phyloP scores from a whole-genome alignment of 1,140 invertebrate species.

The Drosophila arawakana region DNA sequence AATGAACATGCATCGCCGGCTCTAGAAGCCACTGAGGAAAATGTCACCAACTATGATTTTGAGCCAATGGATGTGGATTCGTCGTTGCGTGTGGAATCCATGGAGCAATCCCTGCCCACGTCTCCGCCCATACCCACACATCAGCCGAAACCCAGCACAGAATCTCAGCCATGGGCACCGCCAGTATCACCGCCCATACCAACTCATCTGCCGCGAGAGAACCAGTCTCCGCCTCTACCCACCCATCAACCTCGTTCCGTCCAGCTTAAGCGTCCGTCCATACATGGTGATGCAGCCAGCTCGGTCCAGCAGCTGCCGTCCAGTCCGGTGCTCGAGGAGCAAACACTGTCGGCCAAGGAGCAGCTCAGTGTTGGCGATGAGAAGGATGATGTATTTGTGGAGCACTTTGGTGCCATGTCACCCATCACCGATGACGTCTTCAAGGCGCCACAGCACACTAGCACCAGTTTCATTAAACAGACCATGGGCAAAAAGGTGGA shows the following conservation, averaged over 20 bases:
- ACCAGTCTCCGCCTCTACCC: conserved; percentile 16
- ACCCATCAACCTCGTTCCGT: no score
- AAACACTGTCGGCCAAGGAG: conserved; percentile 72
- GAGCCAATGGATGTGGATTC: conserved; percentile 72
- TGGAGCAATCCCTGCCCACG: neutral
- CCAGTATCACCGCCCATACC: conserved; percentile 25
- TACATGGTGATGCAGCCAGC: conserved; percentile 33
- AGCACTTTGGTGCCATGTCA: conserved; percentile 69
- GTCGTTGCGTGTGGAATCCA: conserved; percentile 29
- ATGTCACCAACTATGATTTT: conserved; percentile 19
- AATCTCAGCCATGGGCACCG: no score
- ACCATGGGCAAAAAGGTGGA: conserved; percentile 32
- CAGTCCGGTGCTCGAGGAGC: conserved; percentile 53
- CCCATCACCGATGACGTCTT: conserved; percentile 67
- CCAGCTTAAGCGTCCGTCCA: conserved; percentile 46
- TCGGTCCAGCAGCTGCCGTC: neutral
- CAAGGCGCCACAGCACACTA: conserved; percentile 58
- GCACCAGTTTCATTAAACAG: conserved; percentile 43
- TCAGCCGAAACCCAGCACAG: neutral
- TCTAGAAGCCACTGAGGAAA: conserved; percentile 59
- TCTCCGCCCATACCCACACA: conserved; percentile 25
- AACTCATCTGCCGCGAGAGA: conserved; percentile 20
- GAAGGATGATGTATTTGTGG: conserved; percentile 74
- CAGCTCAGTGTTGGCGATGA: conserved; percentile 70
- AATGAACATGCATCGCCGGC: conserved; percentile 39